Evolutionary conservation across 2,888 invertebrate genomes (phyloP).

Genomic region (Sipha maydis): DNA sequence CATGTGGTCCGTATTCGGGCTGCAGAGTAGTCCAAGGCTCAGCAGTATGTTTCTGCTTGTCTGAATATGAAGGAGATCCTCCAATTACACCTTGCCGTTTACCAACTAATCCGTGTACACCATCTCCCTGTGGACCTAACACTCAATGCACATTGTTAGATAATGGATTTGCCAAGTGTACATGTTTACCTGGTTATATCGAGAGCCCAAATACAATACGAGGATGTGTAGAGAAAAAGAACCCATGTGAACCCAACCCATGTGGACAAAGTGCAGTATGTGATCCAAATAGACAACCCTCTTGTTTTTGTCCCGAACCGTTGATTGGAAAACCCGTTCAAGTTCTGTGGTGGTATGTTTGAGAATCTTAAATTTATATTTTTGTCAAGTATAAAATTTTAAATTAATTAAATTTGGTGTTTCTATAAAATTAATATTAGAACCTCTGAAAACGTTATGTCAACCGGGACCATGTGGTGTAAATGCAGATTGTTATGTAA

Average conservation of each 20-base stretch:
- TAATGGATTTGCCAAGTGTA: slow-evolving; percentile 88
- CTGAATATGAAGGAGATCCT: slow-evolving; percentile 80
- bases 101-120: slow-evolving; percentile 67
- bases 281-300: slow-evolving; percentile 80
- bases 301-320: slow-evolving; percentile 87
- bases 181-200: slow-evolving; percentile 82
- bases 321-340: slow-evolving; percentile 86
- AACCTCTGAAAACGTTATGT: slow-evolving; percentile 75
- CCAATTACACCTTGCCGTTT: slow-evolving; percentile 68
- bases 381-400: too few species aligned
- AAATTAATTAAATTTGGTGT: not conserved
- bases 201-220: slow-evolving; percentile 89
- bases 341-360: slow-evolving; percentile 73
- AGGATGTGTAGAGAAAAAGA: slow-evolving; percentile 82
- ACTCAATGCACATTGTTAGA: slow-evolving; percentile 71
- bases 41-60: slow-evolving; percentile 83
- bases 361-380: not conserved
- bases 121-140: slow-evolving; percentile 67
- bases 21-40: slow-evolving; percentile 80
- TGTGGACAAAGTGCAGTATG: slow-evolving; percentile 83
- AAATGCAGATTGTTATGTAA: slow-evolving; percentile 86
- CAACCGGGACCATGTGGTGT: slow-evolving; percentile 84
- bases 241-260: slow-evolving; percentile 84
- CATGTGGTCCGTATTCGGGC: slow-evolving; percentile 85
- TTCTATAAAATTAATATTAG: slow-evolving; percentile 66